Conservation (phyloP, 37 sponge, comb jelly and placozoan genomes). For the Spongilla lacustris region DNA sequence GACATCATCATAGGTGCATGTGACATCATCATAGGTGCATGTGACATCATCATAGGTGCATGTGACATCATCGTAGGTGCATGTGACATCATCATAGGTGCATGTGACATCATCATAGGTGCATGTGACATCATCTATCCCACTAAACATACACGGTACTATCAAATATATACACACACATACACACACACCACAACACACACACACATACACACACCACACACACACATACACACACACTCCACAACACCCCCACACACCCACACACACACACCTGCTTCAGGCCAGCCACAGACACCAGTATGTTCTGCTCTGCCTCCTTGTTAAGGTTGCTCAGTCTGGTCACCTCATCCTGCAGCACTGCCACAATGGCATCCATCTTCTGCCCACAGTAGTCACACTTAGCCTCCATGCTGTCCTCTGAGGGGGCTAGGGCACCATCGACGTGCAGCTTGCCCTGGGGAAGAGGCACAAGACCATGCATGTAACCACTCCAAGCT, state of each 20-base stretch:
- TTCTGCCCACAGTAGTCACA: slow-evolving; percentile 66
- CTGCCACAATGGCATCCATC: slow-evolving; percentile 44
- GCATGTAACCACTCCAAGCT: too few species aligned
- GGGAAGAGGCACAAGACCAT: background rate
- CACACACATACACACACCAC: too few species aligned
- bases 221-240: too few species aligned
- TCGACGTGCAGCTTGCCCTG: background rate
- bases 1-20: too few species aligned
- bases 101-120: too few species aligned
- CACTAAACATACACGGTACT: too few species aligned
- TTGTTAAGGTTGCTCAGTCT: slow-evolving; percentile 7
- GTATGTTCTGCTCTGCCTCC: slow-evolving; percentile 51
- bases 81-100: background rate
- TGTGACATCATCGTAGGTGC: too few species aligned
- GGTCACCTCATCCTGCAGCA: slow-evolving; percentile 42
- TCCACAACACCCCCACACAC: background rate
- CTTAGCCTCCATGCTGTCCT: slow-evolving; percentile 61
- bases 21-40: too few species aligned
- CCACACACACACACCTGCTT: slow-evolving; percentile 48
- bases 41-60: too few species aligned
- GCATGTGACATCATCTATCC: too few species aligned
- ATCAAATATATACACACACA: too few species aligned
- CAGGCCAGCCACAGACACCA: slow-evolving; percentile 66
- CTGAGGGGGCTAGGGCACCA: background rate
- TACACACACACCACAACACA: background rate